Evolutionary conservation across 2,797 vertebrate species (phyloP), one percentile per base, ranked within the genome.

Genomic region (Rhinatrema bivittatum): DNA sequence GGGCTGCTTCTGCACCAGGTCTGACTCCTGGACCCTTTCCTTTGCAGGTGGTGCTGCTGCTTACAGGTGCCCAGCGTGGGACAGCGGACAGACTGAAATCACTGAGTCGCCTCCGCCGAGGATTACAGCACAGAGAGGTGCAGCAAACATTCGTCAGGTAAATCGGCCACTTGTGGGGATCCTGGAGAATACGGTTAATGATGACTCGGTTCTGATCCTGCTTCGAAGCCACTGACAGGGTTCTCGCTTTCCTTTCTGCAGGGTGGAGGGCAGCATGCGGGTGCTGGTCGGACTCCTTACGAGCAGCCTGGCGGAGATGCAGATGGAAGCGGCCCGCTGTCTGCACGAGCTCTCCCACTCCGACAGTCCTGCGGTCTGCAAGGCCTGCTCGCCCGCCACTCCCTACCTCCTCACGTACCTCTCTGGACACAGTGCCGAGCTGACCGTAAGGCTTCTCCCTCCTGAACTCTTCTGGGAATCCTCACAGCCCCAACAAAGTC

Each of bases 351-450:
- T 99, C 31, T 99, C 96, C 39, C 89, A 91, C 62, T 91, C 91
- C 10, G 71, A 79, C 20, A 79, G 91, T 30, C 50, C 73, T 10
- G 32, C 25, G 0, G 80, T 92, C 39, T 81, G 87, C 0, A 75
- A 84, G 35, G 86, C 87, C 0, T 97, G 91, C 50, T 70, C 95
- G 41, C 87, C 91, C 9, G 84, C 88, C 18, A 91, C 94, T n/a
- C 79, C 94, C 6, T 99, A 99, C 64, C 88, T 99, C 38, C 85
- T 98, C 46, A 99, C 94, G 1, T 98, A 90, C 62, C 83, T 99
- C 47, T 89, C 89, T 0, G 81, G 92, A 46, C 90, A 90, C 60
- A 94, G 91, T 28, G 38, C 87, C 50, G 88, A 86, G 59, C 87
- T 98, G 54, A 90, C 74, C 8, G 94, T 97, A 61, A 84, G 89